phyloP scores from a whole-genome alignment of 2,888 invertebrate genomes.

The Aphidius colemani region DNA sequence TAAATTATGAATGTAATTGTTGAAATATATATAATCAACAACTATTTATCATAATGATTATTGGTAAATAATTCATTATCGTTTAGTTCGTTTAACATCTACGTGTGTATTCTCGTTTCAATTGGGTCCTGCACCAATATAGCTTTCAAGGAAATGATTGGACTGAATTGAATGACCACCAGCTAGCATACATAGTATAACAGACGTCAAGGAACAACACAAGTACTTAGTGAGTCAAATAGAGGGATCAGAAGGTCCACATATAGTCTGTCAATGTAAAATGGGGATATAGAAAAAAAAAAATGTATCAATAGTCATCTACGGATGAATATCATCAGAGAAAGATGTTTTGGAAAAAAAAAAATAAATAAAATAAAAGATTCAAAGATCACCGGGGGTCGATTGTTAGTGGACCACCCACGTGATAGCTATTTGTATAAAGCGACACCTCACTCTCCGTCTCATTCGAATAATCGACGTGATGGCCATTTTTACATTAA shows the following conservation, averaged over 20 bases:
- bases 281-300: not conserved
- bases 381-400: too few relatives aligned
- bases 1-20: too few relatives aligned
- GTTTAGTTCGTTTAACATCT: too few relatives aligned
- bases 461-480: conserved; percentile 32
- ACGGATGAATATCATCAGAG: conserved; percentile 17
- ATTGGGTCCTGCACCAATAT: not conserved
- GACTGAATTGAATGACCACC: not conserved
- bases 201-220: conserved; percentile 1
- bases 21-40: too few relatives aligned
- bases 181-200: conserved; percentile 5
- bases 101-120: not conserved
- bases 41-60: too few relatives aligned
- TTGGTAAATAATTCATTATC: too few relatives aligned
- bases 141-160: conserved; percentile 9
- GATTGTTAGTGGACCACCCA: too few relatives aligned
- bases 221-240: conserved; percentile 30
- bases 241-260: conserved; percentile 28
- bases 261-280: not conserved
- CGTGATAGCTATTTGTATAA: conserved; percentile 31
- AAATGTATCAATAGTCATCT: conserved; percentile 22
- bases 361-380: not conserved
- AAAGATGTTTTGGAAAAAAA: not conserved
- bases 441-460: conserved; percentile 31
- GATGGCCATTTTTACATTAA: conserved; percentile 17